Conservation (phyloP, 2,888 invertebrate genomes). For the Hipparchia sbordonii region DNA sequence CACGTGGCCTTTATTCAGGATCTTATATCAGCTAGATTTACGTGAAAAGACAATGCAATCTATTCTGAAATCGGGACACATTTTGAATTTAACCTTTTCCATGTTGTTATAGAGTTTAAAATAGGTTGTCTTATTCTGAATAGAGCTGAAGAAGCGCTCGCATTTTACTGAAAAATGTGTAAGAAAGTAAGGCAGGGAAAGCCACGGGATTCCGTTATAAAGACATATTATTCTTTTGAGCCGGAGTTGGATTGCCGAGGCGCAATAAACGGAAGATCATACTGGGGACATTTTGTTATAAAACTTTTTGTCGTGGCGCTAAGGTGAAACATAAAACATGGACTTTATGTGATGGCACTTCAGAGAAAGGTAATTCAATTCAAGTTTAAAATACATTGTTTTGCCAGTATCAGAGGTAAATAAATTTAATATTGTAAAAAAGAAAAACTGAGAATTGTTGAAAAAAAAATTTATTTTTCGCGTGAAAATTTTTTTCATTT, state of each 20-base stretch:
- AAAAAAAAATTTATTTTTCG: too few relatives aligned
- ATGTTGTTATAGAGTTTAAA: slow-evolving; percentile 44
- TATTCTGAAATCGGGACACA: slow-evolving; percentile 53
- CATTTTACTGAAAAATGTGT: slow-evolving; percentile 80
- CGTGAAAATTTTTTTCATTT: too few relatives aligned
- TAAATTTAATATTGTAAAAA: too few relatives aligned
- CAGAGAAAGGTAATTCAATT: too few relatives aligned
- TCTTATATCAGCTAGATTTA: slow-evolving; percentile 73
- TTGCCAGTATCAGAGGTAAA: too few relatives aligned
- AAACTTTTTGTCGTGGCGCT: background rate
- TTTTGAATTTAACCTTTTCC: slow-evolving; percentile 43
- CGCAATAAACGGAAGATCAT: slow-evolving; percentile 56
- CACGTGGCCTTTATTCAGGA: slow-evolving; percentile 43
- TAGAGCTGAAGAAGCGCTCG: slow-evolving; percentile 69
- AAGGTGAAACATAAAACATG: background rate
- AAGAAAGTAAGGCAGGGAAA: slow-evolving; percentile 75
- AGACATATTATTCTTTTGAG: slow-evolving; percentile 82
- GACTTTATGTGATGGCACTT: background rate
- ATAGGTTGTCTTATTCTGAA: slow-evolving; percentile 38
- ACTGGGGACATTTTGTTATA: background rate
- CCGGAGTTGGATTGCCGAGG: slow-evolving; percentile 65
- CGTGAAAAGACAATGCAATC: slow-evolving; percentile 78
- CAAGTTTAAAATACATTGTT: too few relatives aligned
- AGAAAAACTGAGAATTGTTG: too few relatives aligned
- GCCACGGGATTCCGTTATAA: slow-evolving; percentile 76